Conservation (phyloP, 1,140 invertebrate species). For the Heliconius nattereri region DNA sequence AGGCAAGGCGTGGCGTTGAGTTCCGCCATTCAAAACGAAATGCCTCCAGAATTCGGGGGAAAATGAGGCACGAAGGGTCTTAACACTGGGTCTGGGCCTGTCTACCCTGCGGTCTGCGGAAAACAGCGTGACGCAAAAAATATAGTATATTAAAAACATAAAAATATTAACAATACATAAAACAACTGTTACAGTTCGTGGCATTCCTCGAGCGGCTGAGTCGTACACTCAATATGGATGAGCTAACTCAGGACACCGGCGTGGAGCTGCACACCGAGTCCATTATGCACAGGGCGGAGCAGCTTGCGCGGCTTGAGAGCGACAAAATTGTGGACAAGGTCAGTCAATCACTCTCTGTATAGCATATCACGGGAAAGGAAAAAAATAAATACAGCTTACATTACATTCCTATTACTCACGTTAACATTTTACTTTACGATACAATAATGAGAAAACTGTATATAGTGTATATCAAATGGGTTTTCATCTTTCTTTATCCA, state of each 20-base stretch:
- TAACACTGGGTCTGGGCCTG: no score
- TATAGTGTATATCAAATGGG: background rate
- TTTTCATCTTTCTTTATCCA: no score
- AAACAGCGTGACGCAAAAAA: no score
- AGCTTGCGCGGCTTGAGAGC: conserved; percentile 88
- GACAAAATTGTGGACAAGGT: conserved; percentile 90
- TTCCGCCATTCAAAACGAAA: no score
- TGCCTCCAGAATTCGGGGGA: no score
- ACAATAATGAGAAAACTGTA: background rate
- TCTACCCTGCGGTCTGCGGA: no score
- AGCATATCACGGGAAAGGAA: conserved; percentile 43
- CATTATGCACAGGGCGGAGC: conserved; percentile 88
- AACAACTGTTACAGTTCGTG: conserved; percentile 82
- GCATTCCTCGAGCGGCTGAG: conserved; percentile 88
- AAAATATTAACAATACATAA: background rate
- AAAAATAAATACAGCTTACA: conserved; percentile 36
- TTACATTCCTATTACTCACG: conserved; percentile 30
- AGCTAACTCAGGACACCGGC: conserved; percentile 88
- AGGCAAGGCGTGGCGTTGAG: no score
- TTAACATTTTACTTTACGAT: conserved; percentile 27
- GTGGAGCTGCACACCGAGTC: conserved; percentile 90
- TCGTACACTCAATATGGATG: conserved; percentile 88
- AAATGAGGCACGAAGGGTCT: no score
- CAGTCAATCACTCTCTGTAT: conserved; percentile 78
- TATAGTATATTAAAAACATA: no score